These are phyloP conservation scores for Spongilla lacustris DNA, from an alignment of 37 sponge, comb jelly and placozoan genomes.

Conservation along the genomic window DNA sequence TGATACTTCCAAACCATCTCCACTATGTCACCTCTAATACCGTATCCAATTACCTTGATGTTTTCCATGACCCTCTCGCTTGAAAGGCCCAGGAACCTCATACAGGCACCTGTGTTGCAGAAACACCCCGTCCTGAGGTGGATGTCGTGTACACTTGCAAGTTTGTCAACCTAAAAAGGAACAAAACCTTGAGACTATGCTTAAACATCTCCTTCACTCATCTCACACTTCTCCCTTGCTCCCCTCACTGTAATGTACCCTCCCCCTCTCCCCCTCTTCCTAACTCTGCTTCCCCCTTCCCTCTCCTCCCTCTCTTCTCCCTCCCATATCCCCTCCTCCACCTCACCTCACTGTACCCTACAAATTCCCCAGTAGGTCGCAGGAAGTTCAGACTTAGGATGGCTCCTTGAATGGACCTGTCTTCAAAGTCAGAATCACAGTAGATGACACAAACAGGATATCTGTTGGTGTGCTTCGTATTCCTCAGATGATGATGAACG, in stretches of 20 bases:
- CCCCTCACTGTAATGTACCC: too few species aligned
- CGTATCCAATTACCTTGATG: slow-evolving; percentile 77
- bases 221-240: too few species aligned
- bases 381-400: slow-evolving; percentile 87
- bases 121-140: slow-evolving; percentile 95
- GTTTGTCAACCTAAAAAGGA: slow-evolving; percentile 61
- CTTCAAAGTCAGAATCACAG: slow-evolving; percentile 30
- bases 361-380: slow-evolving; percentile 53
- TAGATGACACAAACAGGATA: slow-evolving; percentile 72
- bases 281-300: background rate
- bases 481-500: slow-evolving; percentile 44
- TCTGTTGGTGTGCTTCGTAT: slow-evolving; percentile 66
- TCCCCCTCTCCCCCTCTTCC: background rate
- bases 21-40: too few species aligned
- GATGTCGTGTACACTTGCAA: slow-evolving; percentile 65
- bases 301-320: background rate
- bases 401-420: slow-evolving; percentile 67
- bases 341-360: slow-evolving; percentile 85
- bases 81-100: slow-evolving; percentile 60
- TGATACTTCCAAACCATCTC: too few species aligned
- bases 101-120: slow-evolving; percentile 95
- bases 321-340: background rate
- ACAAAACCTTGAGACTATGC: background rate
- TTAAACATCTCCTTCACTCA: too few species aligned
- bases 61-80: slow-evolving; percentile 35